Evolutionary conservation across 2,888 invertebrate genomes (phyloP).

Genomic region (Ceraclea dissimilis): DNA sequence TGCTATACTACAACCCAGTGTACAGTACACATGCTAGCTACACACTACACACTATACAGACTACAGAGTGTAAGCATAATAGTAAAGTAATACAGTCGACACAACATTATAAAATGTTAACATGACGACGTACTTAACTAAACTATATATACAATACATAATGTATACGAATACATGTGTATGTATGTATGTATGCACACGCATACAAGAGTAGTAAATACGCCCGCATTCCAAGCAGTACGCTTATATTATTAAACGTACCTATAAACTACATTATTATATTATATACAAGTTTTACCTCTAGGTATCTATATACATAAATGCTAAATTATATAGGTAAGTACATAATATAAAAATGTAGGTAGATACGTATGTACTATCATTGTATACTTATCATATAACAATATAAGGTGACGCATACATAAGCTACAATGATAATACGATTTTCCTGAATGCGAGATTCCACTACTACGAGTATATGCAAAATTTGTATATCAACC

Average conservation of each 20-base stretch:
- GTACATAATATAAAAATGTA: too few species aligned
- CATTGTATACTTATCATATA: too few species aligned
- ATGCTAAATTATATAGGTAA: not conserved
- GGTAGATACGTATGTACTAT: too few species aligned
- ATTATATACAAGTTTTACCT: not conserved
- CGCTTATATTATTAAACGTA: conserved; percentile 11
- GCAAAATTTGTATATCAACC: not conserved
- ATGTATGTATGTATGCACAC: not conserved
- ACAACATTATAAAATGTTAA: not conserved
- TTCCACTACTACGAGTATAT: not conserved
- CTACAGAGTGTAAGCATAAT: too few species aligned
- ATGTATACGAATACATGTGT: not conserved
- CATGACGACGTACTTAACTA: not conserved
- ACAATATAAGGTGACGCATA: too few species aligned
- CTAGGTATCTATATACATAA: not conserved
- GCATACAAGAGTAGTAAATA: conserved; percentile 5
- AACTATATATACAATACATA: not conserved
- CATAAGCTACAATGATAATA: too few species aligned
- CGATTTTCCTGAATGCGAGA: too few species aligned
- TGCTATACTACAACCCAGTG: too few species aligned
- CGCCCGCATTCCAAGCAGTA: conserved; percentile 16
- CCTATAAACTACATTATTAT: conserved; percentile 2
- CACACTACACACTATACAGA: too few species aligned
- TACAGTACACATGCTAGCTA: too few species aligned
- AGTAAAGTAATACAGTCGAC: not conserved